Evolutionary conservation across 2,113 vertebrate genomes (phyloP).

Genomic region (Turnix velox): DNA sequence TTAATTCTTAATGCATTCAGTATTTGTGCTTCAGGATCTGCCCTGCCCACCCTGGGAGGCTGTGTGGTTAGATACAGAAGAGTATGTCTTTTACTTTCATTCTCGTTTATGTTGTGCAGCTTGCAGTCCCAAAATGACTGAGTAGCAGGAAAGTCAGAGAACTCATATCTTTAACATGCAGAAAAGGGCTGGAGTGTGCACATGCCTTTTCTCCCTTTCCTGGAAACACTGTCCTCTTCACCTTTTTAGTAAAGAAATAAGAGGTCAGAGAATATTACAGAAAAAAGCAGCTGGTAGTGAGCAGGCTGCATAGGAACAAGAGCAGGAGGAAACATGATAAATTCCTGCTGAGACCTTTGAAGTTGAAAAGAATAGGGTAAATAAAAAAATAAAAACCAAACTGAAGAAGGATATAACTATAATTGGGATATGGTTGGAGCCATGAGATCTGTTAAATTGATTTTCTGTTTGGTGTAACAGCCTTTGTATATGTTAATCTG

Average conservation of each 20-base stretch:
- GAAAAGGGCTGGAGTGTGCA: not conserved
- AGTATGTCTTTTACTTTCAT: not conserved
- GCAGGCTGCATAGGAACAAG: not conserved
- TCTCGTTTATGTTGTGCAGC: not conserved
- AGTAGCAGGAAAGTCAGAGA: not conserved
- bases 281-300: not conserved
- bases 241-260: not conserved
- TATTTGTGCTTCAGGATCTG: not conserved
- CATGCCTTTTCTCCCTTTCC: not conserved
- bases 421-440: slow-evolving; percentile 13
- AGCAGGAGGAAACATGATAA: not conserved
- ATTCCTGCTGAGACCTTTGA: not conserved
- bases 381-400: not conserved
- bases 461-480: slow-evolving; percentile 59
- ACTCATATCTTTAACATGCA: no score
- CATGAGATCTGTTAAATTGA: slow-evolving; percentile 44
- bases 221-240: not conserved
- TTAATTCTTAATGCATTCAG: not conserved
- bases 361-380: slow-evolving; percentile 15
- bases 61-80: not conserved
- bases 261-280: not conserved
- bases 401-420: not conserved
- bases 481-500: slow-evolving; percentile 52
- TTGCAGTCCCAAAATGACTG: not conserved
- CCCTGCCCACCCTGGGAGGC: no score